Percentiles rank a stretch among this genome's conserved stretches.
Conservation (phyloP, 2,888 invertebrate species). For the Cephus pulcher region DNA sequence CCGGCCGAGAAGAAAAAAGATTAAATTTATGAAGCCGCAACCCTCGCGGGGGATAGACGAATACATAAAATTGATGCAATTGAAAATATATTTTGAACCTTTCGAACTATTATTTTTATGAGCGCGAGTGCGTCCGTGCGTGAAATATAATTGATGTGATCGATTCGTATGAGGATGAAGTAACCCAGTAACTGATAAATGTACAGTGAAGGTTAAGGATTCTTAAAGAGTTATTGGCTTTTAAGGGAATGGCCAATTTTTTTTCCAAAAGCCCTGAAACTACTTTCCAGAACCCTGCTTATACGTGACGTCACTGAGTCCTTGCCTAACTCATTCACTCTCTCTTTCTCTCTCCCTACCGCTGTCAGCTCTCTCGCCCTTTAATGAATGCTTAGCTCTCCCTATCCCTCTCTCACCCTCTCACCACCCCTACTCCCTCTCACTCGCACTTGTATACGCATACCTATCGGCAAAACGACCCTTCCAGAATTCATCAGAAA, state of each 20-base stretch:
- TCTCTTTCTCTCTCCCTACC: not conserved
- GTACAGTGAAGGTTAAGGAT: not conserved
- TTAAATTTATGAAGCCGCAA: not conserved
- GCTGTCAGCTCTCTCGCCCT: not conserved
- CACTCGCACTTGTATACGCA: not conserved
- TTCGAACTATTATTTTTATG: not conserved
- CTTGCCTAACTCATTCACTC: not conserved
- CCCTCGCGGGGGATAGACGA: not conserved
- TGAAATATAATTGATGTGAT: not conserved
- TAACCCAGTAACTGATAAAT: too few relatives aligned
- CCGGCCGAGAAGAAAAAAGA: not conserved
- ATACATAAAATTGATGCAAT: not conserved
- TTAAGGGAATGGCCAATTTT: not conserved
- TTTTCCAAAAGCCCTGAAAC: not conserved
- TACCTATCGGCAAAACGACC: not conserved
- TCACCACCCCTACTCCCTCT: not conserved
- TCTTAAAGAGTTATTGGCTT: not conserved
- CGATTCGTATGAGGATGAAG: too few relatives aligned
- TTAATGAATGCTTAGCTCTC: not conserved
- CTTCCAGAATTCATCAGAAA: not conserved
- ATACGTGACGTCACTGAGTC: not conserved
- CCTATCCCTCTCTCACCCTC: not conserved
- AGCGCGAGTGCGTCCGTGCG: not conserved
- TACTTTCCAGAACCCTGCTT: not conserved
- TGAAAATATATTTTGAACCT: not conserved